Evolutionary conservation across 2,888 invertebrate species (phyloP), one percentile per base, ranked within the genome.

Genomic region (Hydropsyche betteni): DNA sequence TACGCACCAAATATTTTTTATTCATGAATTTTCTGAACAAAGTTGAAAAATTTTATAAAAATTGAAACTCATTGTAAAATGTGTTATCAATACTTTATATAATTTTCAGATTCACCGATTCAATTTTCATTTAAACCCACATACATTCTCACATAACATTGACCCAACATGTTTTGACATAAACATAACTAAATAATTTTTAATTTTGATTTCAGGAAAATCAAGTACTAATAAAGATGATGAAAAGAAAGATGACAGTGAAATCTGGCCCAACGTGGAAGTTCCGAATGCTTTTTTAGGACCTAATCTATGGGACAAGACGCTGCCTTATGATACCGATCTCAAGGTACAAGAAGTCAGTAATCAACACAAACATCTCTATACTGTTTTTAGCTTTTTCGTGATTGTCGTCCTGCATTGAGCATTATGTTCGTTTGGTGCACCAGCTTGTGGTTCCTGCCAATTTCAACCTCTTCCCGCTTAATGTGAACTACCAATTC

Each of bases 221-320:
- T 89, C 90, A 83, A 87, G 86, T 84, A 87, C 86, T 84, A 85
- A 80, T 82, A 90, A 90, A 85, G 92, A 91, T 84, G 90, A 90
- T 81, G 92, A 91, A 85, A 90, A 89, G 83, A 94, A 94, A 86
- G 94, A 94, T 85, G 94, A 94, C 86, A 93, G 90, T 82, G 94
- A 94, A 87, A 90, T 95, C 81, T 95, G 95, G 94, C 89, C 88
- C 82, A 92, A 92, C 83, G 92, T 93, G 83, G 96, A 96, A 89
- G 95, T 95, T 84, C 95, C 96, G 86, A 94, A 97, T 81, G 97
- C 97, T 85, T 97, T 97, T 89, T 91, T 98, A 82, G 97, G 97
- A 80, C 97, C 97, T 80, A 97, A 95, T 86, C 89, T 98, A 80
- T 98, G 97, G 97, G 97, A 97, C 88, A 96, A 96, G 88, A 94